Evolutionary conservation across 2,888 invertebrate species (phyloP), one percentile per base, ranked within the genome.

Genomic region (Quadroppia sp.): DNA sequence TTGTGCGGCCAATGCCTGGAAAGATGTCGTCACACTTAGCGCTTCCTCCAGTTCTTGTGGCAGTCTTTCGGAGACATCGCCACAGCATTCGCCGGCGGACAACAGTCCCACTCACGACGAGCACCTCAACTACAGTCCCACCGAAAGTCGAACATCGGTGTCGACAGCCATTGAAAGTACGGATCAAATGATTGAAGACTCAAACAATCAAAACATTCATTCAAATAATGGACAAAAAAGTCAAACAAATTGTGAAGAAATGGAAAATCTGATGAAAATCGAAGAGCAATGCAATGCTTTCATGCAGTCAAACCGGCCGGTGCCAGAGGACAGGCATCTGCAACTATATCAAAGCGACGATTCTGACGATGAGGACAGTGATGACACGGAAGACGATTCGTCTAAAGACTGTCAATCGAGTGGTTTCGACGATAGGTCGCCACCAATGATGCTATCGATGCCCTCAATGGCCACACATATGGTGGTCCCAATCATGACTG

Each of bases 221-320:
- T 20, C 36, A 64, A 59, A 30, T 20, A 45, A 20, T 53, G 23
- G 17, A 9, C 17, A 32, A 59, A 45, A 59, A 28, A 28, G 28
- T 61, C 32, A 61, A 17, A 13, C 67, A 13, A 76, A 77, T 30
- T 72, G 71, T 1, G 78, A 79, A 59, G 78, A 78, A 69, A 75
- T 82, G 2, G 84, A 85, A 71, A 83, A 80, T 75, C 79, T 84
- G 73, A 78, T 84, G 71, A 85, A 84, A 79, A 84, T 85, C 45
- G 86, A 87, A 75, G 83, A 82, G 75, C 85, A 85, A 76, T 85
- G 84, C 79, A 61, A 61, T 61, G 83, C 67, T 9, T 67, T 15
- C 67, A 67, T 67, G 23, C 67, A 67, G 11, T 42, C 42, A 40
- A 67, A 32, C 20, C 23, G 11, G 32, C 32, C 59, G 1, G n/a